Evolutionary conservation across 2,113 vertebrate genomes (phyloP), one percentile per base, ranked within the genome.

Genomic region (Alaudala cheleensis): DNA sequence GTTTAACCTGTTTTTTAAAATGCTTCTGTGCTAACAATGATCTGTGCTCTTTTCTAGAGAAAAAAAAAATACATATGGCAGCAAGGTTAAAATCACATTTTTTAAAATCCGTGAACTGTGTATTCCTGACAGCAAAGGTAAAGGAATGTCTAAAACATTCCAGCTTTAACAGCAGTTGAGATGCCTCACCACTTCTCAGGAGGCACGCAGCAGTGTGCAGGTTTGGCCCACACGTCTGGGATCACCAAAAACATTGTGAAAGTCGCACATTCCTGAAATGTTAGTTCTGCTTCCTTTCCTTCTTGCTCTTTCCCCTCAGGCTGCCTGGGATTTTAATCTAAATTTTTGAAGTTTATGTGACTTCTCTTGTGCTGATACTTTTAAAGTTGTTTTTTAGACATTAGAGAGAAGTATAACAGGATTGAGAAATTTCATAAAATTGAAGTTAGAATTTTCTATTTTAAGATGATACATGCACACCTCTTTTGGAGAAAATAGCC

Each of bases 401-500:
- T 44, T 73, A 57, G 22, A 34, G 22, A 44, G 54, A 88, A 53
- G 23, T 57, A 26, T 21, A 90, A 71, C 2, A 81, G 73, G 69
- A 93, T 47, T 4, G 31, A 95, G 67, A 84, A 96, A 97, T 95
- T 93, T 90, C 60, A 90, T 84, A 90, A 95, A 90, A 86, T 34
- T 64, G 71, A 95, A 93, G 66, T 78, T 73, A 90, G 56, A 12
- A 56, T 76, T 95, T 94, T 91, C 84, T 88, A 49, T 95, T 97
- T 96, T 97, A 96, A 96, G 94, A 93, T 82, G 64, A 91, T 96
- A 94, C 90, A 74, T 57, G 18, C 64, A 64, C 45, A 37, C 49
- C 90, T 80, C 60, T 93, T 97, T 97, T 95, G 31, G 54, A 71
- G 96, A 97, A 96, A 76, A 81, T 12, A 92, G 51, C 40, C 89